Conservation (phyloP, 2,888 invertebrate species). For the Drosophila anomelani region DNA sequence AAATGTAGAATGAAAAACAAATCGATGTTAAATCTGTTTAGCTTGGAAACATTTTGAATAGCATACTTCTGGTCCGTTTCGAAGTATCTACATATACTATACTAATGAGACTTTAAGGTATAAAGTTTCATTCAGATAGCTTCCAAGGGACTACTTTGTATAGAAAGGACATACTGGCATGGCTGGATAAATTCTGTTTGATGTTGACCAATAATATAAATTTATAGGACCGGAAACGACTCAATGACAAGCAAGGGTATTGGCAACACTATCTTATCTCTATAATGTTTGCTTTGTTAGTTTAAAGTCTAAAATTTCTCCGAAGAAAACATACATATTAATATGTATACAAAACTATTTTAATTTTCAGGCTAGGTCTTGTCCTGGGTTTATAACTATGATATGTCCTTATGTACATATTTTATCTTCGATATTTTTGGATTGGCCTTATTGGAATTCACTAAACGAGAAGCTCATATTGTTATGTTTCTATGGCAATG, state of each 20-base stretch:
- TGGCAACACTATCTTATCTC: no score
- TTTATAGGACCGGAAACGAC: no score
- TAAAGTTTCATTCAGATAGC: no score
- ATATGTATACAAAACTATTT: background rate
- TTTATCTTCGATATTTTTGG: background rate
- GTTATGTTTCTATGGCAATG: conserved; percentile 13
- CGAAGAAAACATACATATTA: background rate
- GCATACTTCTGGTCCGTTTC: conserved; percentile 3
- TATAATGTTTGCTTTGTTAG: no score
- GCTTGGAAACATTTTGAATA: background rate
- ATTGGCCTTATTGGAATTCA: background rate
- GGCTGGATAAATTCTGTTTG: no score
- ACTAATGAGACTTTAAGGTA: no score
- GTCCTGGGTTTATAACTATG: background rate
- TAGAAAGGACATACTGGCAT: no score
- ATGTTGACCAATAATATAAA: no score
- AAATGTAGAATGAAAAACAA: background rate
- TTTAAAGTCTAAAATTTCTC: no score
- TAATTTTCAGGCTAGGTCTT: background rate
- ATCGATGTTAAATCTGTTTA: background rate
- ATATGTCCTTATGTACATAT: background rate
- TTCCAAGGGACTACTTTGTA: no score
- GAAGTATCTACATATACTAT: no score
- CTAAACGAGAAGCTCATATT: background rate
- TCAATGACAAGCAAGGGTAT: no score